Evolutionary conservation across 2,888 invertebrate genomes (phyloP).

Genomic region (Trilocha varians): DNA sequence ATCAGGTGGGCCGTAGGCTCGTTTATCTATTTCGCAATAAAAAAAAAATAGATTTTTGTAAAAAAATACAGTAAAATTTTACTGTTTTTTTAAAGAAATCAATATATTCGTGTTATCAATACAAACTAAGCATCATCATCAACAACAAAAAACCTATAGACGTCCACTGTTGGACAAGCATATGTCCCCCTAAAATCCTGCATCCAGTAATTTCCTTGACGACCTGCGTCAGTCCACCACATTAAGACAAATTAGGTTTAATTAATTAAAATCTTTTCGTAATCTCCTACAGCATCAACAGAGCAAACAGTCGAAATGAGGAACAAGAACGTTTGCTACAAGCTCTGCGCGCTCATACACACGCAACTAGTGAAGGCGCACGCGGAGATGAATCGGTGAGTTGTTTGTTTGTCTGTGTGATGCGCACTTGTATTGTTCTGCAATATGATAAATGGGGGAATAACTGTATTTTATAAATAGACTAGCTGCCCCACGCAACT

Average conservation of each 20-base stretch:
- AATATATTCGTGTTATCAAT: too few relatives aligned
- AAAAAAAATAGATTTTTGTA: too few relatives aligned
- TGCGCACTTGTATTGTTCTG: background rate
- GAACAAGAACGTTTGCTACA: constrained; percentile 77
- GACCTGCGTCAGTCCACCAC: background rate
- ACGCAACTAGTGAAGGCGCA: constrained; percentile 85
- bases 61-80: too few relatives aligned
- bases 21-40: too few relatives aligned
- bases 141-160: too few relatives aligned
- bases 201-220: too few relatives aligned
- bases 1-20: too few relatives aligned
- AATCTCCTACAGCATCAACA: constrained; percentile 21
- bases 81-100: too few relatives aligned
- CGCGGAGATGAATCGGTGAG: constrained; percentile 80
- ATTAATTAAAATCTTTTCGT: background rate
- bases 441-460: background rate
- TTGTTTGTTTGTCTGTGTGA: constrained; percentile 1
- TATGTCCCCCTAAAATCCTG: too few relatives aligned
- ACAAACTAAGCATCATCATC: too few relatives aligned
- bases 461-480: background rate
- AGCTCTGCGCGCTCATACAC: constrained; percentile 84
- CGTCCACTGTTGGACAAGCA: too few relatives aligned
- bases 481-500: too few relatives aligned
- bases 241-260: background rate
- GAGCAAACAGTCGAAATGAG: constrained; percentile 33